Percentiles rank a stretch among this genome's conserved stretches.
These are phyloP conservation scores for Rotaria socialis DNA, from an alignment of 2,888 invertebrate genomes.

Conservation along the genomic window DNA sequence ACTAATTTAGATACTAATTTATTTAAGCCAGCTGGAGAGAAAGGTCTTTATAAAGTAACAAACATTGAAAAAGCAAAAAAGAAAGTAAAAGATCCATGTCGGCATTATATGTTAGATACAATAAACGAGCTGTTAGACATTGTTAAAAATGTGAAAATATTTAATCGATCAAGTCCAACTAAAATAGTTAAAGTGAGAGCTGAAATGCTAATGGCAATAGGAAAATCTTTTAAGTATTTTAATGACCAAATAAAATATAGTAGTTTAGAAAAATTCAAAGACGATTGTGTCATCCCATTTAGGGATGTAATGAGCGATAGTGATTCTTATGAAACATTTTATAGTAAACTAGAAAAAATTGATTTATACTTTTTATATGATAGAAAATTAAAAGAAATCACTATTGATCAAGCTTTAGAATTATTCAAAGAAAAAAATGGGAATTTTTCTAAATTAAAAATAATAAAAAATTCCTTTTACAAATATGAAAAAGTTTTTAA, in stretches of 20 bases:
- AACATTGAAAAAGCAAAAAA: neutral
- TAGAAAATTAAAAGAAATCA: neutral
- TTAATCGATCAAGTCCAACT: neutral
- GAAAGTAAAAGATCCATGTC: neutral
- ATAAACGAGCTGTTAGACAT: neutral
- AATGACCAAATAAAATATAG: constrained; percentile 3
- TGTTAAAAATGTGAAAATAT: neutral
- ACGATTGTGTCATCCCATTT: neutral
- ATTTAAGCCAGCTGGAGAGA: neutral
- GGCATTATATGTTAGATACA: neutral
- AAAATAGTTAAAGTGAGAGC: neutral
- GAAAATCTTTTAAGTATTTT: neutral
- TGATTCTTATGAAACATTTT: neutral
- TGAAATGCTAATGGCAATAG: neutral
- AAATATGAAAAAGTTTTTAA: neutral
- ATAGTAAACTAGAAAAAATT: constrained; percentile 8
- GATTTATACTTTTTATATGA: neutral
- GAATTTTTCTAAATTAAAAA: neutral
- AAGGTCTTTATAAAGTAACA: neutral
- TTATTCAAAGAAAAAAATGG: neutral
- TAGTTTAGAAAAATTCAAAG: neutral
- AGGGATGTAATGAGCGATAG: neutral
- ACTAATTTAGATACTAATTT: neutral
- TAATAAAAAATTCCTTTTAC: neutral
- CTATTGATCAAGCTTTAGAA: neutral